Conservation (phyloP, 2,797 vertebrate genomes). For the Sylvia borin region DNA sequence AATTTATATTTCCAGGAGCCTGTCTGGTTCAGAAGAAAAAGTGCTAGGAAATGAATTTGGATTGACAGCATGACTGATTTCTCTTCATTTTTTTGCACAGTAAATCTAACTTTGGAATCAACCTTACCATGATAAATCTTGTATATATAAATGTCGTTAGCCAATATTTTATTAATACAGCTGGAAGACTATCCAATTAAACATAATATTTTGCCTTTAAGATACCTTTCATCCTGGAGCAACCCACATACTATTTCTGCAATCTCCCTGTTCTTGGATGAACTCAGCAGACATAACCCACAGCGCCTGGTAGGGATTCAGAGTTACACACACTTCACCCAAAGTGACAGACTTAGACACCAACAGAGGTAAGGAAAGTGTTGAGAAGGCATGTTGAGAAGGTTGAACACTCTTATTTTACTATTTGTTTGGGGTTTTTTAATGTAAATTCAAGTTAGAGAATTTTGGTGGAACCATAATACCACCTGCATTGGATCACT, state of each 20-base stretch:
- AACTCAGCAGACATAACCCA: background rate
- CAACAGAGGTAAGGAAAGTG: background rate
- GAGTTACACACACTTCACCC: background rate
- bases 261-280: background rate
- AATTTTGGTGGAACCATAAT: background rate
- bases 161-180: slow-evolving; percentile 46
- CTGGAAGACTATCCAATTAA: slow-evolving; percentile 8
- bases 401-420: background rate
- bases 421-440: background rate
- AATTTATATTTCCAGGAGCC: background rate
- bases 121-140: slow-evolving; percentile 34
- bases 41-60: background rate
- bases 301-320: background rate
- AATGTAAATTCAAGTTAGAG: background rate
- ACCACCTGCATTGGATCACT: background rate
- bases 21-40: slow-evolving; percentile 17
- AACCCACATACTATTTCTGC: background rate
- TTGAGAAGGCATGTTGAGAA: background rate
- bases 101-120: slow-evolving; percentile 37
- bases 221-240: background rate
- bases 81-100: slow-evolving; percentile 16
- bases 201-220: slow-evolving; percentile 29
- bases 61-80: slow-evolving; percentile 38
- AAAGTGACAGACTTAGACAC: background rate
- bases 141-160: background rate